Evolutionary conservation across 2,113 vertebrate species (phyloP).

Genomic region (Perccottus glenii): DNA sequence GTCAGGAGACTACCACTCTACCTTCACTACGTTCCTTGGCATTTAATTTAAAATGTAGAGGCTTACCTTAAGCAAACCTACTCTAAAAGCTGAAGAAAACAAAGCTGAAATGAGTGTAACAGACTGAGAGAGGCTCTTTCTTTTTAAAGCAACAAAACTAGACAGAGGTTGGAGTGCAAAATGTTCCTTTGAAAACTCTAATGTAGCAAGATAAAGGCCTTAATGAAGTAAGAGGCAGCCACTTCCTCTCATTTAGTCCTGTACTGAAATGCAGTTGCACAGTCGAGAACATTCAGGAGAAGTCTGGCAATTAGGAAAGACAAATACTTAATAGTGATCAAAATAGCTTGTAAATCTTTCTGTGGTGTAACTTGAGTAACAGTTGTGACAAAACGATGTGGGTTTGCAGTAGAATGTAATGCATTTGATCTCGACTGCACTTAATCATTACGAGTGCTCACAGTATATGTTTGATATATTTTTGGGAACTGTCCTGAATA

Average conservation of each 20-base stretch:
- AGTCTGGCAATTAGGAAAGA: constrained; percentile 11
- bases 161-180: constrained; percentile 21
- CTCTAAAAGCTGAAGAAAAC: not conserved
- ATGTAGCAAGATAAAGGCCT: constrained; percentile 68
- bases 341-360: constrained; percentile 13
- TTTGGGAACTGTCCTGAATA: constrained; percentile 38
- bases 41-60: too few species aligned
- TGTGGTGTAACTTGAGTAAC: constrained; percentile 2
- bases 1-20: too few species aligned
- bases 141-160: constrained; percentile 7
- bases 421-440: constrained; percentile 33
- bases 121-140: constrained; percentile 19
- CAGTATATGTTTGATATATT: constrained; percentile 56
- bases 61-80: too few species aligned
- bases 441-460: constrained; percentile 44
- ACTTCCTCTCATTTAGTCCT: constrained; percentile 39
- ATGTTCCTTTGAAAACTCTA: constrained; percentile 19
- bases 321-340: constrained; percentile 16
- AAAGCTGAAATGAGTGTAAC: constrained; percentile 15
- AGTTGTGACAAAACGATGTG: constrained; percentile 9
- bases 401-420: constrained; percentile 33
- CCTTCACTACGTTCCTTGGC: too few species aligned
- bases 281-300: constrained; percentile 1
- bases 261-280: constrained; percentile 14
- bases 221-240: constrained; percentile 41